Evolutionary conservation across 2,888 invertebrate species (phyloP), one percentile per base, ranked within the genome.

Genomic region (Phyllotreta striolata): DNA sequence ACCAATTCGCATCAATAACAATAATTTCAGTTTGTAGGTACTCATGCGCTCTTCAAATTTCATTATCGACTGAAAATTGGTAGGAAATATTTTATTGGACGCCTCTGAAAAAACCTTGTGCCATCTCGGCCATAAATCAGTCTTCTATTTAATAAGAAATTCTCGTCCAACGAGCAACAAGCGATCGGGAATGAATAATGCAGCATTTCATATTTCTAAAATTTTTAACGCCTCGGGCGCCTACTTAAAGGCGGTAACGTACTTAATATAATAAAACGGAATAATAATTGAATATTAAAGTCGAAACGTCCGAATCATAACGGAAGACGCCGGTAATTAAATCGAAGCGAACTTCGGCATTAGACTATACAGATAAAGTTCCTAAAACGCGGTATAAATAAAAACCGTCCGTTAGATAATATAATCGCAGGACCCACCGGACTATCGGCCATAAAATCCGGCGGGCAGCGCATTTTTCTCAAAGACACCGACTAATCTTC

Each of bases 261-360:
- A 73, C 72, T 73, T 72, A 73, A 72, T 73, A 74, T 73, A 73
- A 74, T 75, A 74, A 74, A 56, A 75, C 74, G 73, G 70, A 68
- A 71, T 71, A 74, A 73, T 74, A 74, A 75, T 74, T 74, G 75
- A 75, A 49, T 35, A 49, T 49, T 49, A 49, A 6, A 6, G n/a
- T 35, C n/a, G 52, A 52, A 52, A 52, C 37, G 12, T 10, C 12
- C 12, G 12, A 6, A 47, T 24, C 1, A 24, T 24, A 24, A 24
- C 24, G 24, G 24, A 24, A 24, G 24, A 24, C 24, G 24, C 24
- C 24, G 2, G 24, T 4, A 24, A 24, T 24, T 24, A 49, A 49
- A 49, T 49, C 49, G 49, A 49, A 49, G 49, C 37, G 49, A 49
- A 49, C 49, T 49, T 14, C 34, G 37, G 37, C 49, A 14, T 49